phyloP scores from a whole-genome alignment of 2,888 invertebrate species.

The Eurytoma californica region DNA sequence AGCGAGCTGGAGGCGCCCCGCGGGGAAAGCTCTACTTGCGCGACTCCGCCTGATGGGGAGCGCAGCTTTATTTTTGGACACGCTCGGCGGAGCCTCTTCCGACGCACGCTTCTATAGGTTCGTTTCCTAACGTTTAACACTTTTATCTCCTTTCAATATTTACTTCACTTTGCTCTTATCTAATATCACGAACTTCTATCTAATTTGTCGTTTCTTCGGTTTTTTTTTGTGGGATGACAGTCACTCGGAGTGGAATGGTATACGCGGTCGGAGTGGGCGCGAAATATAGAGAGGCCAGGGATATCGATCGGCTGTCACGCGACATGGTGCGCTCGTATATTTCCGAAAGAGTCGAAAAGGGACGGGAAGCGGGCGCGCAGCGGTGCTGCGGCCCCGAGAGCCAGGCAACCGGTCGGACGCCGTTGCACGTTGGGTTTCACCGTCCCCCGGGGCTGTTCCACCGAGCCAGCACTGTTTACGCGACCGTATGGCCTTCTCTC shows the following conservation, averaged over 20 bases:
- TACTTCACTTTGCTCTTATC: no score
- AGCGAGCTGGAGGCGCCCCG: conserved; percentile 58
- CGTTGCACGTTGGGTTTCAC: conserved; percentile 63
- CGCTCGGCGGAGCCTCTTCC: no score
- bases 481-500: background rate
- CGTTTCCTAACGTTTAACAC: no score
- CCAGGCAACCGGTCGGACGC: conserved; percentile 71
- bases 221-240: no score
- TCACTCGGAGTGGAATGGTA: no score
- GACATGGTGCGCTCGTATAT: conserved; percentile 58
- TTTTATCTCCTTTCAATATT: no score
- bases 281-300: conserved; percentile 8
- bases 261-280: conserved; percentile 4
- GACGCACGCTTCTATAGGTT: no score
- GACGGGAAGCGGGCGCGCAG: conserved; percentile 22
- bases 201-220: no score
- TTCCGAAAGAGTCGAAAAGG: conserved; percentile 46
- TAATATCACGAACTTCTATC: no score
- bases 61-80: no score
- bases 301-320: conserved; percentile 61
- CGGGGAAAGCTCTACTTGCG: background rate
- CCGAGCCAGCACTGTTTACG: conserved; percentile 5
- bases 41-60: no score
- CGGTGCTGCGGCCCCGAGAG: conserved; percentile 59
- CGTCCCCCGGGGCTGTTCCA: conserved; percentile 38